Evolutionary conservation across 2,113 vertebrate genomes (phyloP), one percentile per base, ranked within the genome.

Genomic region (Delphinapterus leucas): DNA sequence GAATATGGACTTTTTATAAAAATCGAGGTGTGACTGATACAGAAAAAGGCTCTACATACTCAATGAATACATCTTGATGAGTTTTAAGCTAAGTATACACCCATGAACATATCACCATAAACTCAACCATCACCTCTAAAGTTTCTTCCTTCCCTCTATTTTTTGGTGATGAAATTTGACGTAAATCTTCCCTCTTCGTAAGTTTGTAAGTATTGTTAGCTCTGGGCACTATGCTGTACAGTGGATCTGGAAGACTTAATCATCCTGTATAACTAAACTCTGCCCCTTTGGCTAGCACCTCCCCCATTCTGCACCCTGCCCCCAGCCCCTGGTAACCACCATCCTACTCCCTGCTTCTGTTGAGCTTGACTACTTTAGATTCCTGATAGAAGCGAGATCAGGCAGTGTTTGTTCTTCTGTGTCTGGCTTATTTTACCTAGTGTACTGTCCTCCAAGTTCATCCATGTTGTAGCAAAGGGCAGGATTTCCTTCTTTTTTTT

Each of bases 191-290:
- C 79, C 38, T 38, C 77, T 71, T 47, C 63, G 20, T 8, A 58
- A 68, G 68, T 25, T 2, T 58, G 28, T 90, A 55, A 68, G 63
- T 7, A 9, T 3, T 17, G 8, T 17, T n/a, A 47, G 7, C 33
- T 17, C 4, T 1, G 28, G 68, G 25, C 31, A 1, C 49, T 2
- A 0, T 12, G 33, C 33, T 25, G 5, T 25, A 12, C 58, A 33
- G 23, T 26, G 17, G 9, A 7, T 41, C 26, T 33, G 6, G 11
- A 70, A 13, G 76, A 26, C 36, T 5, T 21, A 9, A 0, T 49
- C 33, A 12, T 33, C 33, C 20, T 23, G 15, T 0, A 0, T 0
- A 33, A 12, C 7, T 7, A 53, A 49, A 21, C 58, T 20, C 1
- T 28, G 8, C 5, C 0, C 23, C 68, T 36, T 0, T 8, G 31